phyloP scores from a whole-genome alignment of 2,113 vertebrate species.

The Hemicordylus capensis region DNA sequence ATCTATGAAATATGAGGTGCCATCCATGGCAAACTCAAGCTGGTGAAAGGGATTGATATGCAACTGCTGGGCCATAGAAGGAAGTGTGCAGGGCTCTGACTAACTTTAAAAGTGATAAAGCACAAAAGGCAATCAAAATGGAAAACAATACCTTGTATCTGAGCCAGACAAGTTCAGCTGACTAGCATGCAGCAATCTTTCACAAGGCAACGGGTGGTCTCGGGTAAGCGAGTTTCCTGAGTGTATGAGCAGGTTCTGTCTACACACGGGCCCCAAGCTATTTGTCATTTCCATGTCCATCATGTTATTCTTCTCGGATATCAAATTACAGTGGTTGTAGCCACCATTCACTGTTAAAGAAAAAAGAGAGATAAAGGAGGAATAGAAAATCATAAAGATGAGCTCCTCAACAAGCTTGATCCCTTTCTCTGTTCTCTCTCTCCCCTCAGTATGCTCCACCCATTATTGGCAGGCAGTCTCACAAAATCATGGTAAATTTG shows the following conservation, averaged over 20 bases:
- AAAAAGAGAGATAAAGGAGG: not conserved
- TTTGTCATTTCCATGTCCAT: slow-evolving; percentile 74
- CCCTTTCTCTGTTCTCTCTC: not conserved
- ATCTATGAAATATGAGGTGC: not conserved
- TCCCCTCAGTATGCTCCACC: not conserved
- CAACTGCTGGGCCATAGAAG: not conserved
- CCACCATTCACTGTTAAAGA: slow-evolving; percentile 79
- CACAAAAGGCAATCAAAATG: rapidly evolving
- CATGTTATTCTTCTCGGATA: slow-evolving; percentile 79
- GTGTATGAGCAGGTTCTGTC: slow-evolving; percentile 76
- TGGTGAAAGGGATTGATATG: not conserved
- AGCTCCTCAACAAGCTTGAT: slow-evolving; percentile 26
- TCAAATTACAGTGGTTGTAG: slow-evolving; percentile 74
- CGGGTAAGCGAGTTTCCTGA: slow-evolving; percentile 73
- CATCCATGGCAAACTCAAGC: not conserved
- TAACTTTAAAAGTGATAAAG: not conserved
- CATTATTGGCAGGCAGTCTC: not conserved
- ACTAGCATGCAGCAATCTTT: slow-evolving; percentile 73
- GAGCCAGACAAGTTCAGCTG: slow-evolving; percentile 77
- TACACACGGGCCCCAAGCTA: slow-evolving; percentile 76
- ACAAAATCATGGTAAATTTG: not conserved
- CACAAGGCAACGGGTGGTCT: slow-evolving; percentile 77
- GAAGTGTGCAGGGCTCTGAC: not conserved
- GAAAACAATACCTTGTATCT: slow-evolving; percentile 76
- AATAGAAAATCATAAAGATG: not conserved